Evolutionary conservation across 1,140 invertebrate species (phyloP).

Genomic region (Cotesia chilonis): DNA sequence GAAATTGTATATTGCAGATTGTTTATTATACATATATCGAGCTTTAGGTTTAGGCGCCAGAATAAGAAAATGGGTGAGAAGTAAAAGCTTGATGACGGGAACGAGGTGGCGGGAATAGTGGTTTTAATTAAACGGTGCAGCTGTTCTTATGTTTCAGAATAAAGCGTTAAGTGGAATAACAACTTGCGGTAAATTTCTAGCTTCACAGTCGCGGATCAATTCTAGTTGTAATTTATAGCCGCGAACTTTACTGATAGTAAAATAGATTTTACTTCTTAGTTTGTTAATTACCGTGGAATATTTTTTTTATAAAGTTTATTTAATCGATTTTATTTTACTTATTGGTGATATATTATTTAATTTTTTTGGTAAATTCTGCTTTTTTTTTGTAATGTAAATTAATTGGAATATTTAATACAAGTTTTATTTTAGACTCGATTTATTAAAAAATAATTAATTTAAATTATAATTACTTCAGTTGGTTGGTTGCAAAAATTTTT

Average conservation of each 20-base stretch:
- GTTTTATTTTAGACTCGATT: too few relatives aligned
- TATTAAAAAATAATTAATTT: too few relatives aligned
- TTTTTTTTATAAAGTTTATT: too few relatives aligned
- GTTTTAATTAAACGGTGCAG: conserved; percentile 54
- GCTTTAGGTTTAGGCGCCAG: conserved; percentile 37
- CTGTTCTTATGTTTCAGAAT: conserved; percentile 33
- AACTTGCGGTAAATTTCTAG: conserved; percentile 27
- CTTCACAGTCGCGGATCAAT: conserved; percentile 18
- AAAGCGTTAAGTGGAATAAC: conserved; percentile 23
- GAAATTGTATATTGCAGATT: too few relatives aligned
- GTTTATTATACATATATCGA: conserved; percentile 35
- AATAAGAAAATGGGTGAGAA: conserved; percentile 8
- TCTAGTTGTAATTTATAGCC: conserved; percentile 18
- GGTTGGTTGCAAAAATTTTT: too few relatives aligned
- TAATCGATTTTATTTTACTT: too few relatives aligned
- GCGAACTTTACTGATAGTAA: not conserved
- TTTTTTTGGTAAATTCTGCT: too few relatives aligned
- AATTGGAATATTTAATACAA: too few relatives aligned
- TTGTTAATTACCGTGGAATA: too few relatives aligned
- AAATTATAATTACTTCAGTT: too few relatives aligned
- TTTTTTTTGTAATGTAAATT: too few relatives aligned
- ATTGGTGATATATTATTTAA: too few relatives aligned
- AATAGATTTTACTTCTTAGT: not conserved
- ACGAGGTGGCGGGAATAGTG: conserved; percentile 32
- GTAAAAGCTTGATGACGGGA: not conserved